These are phyloP conservation scores for Pollenia labialis DNA, from an alignment of 2,888 invertebrate genomes.

Conservation along the genomic window DNA sequence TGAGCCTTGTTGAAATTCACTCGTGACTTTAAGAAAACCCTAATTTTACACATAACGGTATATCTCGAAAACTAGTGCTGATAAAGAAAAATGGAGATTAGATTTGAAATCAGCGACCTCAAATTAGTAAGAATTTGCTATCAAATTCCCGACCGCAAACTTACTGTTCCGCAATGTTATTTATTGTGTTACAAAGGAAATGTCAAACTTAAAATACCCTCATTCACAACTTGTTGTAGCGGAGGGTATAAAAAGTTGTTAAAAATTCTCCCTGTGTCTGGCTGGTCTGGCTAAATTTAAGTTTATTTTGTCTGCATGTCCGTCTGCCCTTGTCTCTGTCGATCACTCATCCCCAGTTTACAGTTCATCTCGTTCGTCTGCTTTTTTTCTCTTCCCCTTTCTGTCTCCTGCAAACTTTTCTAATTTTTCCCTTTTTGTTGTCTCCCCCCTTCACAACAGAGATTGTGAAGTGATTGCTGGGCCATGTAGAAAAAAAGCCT, in stretches of 20 bases:
- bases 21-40: no score
- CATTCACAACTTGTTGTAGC: no score
- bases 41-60: no score
- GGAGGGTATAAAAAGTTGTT: not conserved
- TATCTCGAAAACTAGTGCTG: no score
- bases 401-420: not conserved
- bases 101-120: no score
- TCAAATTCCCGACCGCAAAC: no score
- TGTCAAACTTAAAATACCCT: no score
- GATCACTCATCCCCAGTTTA: constrained; percentile 53
- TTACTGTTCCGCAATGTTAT: no score
- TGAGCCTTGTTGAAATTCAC: no score
- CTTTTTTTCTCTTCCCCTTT: constrained; percentile 5
- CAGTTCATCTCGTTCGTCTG: not conserved
- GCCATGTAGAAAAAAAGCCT: constrained; percentile 49
- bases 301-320: constrained; percentile 41
- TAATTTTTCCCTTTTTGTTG: not conserved
- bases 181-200: no score
- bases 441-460: not conserved
- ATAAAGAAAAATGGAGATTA: no score
- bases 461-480: constrained; percentile 20
- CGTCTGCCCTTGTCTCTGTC: constrained; percentile 52
- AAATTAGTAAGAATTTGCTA: no score
- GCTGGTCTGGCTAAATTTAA: constrained; percentile 30
- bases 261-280: constrained; percentile 38